Evolutionary conservation across 2,113 vertebrate species (phyloP).

Genomic region (Catharus bicknelli): DNA sequence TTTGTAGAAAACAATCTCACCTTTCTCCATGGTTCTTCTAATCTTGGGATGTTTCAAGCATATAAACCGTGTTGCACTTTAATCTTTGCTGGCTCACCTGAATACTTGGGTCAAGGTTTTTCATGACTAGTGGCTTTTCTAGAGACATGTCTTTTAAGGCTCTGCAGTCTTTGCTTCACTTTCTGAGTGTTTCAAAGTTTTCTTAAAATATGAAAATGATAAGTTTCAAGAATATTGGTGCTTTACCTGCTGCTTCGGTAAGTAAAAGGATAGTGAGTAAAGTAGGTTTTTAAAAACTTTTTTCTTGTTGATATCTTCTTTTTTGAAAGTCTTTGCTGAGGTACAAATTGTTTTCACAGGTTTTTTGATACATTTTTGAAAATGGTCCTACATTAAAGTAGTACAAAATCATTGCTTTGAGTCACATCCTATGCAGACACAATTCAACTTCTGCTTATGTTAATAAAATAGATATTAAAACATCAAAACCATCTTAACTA

Average conservation of each 20-base stretch:
- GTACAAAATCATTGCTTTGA: neutral
- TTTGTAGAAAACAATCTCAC: neutral
- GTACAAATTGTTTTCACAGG: neutral
- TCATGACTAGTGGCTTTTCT: neutral
- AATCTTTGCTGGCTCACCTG: neutral
- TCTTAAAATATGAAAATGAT: neutral
- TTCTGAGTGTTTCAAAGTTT: neutral
- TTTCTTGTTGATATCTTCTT: neutral
- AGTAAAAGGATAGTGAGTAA: neutral
- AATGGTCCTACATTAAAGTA: neutral
- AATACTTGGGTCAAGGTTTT: neutral
- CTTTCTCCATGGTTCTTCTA: neutral
- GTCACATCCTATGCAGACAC: neutral
- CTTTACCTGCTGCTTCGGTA: neutral
- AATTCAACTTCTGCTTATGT: neutral
- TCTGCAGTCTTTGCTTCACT: neutral
- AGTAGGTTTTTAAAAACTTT: neutral
- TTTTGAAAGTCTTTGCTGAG: neutral
- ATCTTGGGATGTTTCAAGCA: neutral
- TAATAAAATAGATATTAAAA: neutral
- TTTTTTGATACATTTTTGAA: neutral
- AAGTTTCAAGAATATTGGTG: neutral
- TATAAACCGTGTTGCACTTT: neutral
- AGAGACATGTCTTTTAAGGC: neutral
- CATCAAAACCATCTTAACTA: neutral